These are phyloP conservation scores for Eublepharis macularius DNA, from an alignment of 2,113 vertebrate genomes.

Conservation along the genomic window DNA sequence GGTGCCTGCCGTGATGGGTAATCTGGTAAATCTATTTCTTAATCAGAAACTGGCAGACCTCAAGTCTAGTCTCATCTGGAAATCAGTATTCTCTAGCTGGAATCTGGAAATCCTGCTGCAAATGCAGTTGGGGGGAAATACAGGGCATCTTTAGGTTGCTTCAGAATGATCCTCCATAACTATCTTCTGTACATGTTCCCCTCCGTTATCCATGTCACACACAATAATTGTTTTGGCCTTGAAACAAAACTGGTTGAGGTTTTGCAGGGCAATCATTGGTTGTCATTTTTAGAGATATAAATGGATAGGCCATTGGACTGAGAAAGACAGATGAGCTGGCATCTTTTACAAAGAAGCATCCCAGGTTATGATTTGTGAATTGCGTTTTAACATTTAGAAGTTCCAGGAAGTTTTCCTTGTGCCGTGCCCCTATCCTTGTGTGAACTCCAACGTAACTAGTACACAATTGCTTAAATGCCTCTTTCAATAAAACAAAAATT, in stretches of 20 bases:
- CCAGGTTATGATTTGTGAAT: neutral
- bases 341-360: neutral
- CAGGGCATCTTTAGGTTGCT: neutral
- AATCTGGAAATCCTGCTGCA: neutral
- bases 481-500: neutral
- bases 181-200: neutral
- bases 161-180: neutral
- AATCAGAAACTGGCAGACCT: neutral
- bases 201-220: no score
- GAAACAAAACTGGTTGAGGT: neutral
- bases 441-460: neutral
- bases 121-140: no score
- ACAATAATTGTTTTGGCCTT: neutral
- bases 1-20: no score
- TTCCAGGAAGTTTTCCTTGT: neutral
- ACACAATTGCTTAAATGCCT: neutral
- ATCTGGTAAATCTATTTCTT: no score
- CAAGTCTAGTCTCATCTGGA: neutral
- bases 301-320: neutral
- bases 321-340: neutral
- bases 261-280: neutral
- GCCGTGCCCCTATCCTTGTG: neutral
- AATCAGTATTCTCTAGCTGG: neutral
- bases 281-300: neutral
- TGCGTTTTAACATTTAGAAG: neutral